Conservation (phyloP, 2,113 vertebrate genomes). For the Sapajus apella region DNA sequence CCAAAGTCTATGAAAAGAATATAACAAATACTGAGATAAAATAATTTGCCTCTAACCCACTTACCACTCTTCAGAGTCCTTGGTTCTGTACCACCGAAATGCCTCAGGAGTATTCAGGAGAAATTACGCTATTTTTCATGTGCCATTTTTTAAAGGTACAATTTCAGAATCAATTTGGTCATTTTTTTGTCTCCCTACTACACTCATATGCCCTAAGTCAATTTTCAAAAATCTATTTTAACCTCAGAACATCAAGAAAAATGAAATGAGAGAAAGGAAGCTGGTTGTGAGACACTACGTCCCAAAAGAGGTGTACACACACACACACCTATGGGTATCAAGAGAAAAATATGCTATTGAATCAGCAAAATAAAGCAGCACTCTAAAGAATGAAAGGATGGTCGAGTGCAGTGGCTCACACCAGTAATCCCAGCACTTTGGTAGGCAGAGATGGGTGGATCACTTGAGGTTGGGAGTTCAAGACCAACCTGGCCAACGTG, state of each 20-base stretch:
- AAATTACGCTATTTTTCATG: accelerated
- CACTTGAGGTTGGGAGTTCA: too few relatives aligned
- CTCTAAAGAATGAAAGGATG: background rate
- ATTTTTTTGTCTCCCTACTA: background rate
- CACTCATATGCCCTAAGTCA: background rate
- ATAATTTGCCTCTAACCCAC: background rate
- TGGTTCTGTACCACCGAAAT: background rate
- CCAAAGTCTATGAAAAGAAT: background rate
- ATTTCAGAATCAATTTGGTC: background rate
- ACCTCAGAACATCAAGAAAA: background rate
- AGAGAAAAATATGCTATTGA: background rate
- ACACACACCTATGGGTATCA: background rate
- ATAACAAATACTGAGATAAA: background rate
- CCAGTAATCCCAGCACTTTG: too few relatives aligned
- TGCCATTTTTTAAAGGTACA: background rate
- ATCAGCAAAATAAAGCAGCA: background rate
- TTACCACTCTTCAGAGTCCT: background rate
- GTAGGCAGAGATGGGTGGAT: too few relatives aligned
- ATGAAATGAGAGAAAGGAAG: background rate
- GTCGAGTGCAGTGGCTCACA: too few relatives aligned
- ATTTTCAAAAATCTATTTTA: background rate
- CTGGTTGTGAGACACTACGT: background rate
- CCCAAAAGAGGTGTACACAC: background rate
- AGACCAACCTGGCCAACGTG: too few relatives aligned
- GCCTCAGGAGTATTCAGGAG: background rate